These are phyloP conservation scores for Hoplias malabaricus DNA, from an alignment of 2,113 vertebrate species.

Conservation along the genomic window DNA sequence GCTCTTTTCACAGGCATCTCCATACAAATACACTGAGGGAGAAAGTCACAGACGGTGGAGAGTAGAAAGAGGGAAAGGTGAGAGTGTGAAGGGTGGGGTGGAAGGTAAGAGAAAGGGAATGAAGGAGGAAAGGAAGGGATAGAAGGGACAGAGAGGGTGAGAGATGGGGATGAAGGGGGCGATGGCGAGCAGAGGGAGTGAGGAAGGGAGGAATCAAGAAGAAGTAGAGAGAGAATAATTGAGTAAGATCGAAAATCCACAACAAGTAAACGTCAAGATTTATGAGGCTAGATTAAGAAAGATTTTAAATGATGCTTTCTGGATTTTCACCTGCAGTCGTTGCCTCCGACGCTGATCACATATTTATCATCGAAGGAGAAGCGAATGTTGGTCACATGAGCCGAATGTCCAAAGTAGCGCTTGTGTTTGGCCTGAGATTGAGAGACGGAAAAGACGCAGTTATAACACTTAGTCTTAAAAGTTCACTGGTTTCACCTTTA, in stretches of 20 bases:
- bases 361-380: constrained; percentile 94
- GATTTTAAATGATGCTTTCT: not conserved
- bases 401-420: constrained; percentile 93
- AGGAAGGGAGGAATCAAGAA: no score
- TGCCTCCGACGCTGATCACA: constrained; percentile 89
- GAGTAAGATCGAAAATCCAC: not conserved
- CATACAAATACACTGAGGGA: constrained; percentile 82
- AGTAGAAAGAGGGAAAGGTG: not conserved
- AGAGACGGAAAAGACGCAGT: constrained; percentile 4
- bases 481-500: no score
- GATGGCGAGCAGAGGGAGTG: not conserved
- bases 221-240: not conserved
- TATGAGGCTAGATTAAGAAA: not conserved
- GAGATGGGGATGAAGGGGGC: not conserved
- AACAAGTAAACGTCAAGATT: not conserved
- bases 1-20: constrained; percentile 78
- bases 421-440: constrained; percentile 90
- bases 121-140: no score
- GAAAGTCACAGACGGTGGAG: no score
- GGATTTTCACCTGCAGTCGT: constrained; percentile 84
- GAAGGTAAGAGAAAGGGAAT: not conserved
- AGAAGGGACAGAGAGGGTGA: not conserved
- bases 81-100: not conserved
- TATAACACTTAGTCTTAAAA: no score
- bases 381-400: constrained; percentile 91